phyloP scores from a whole-genome alignment of 2,113 vertebrate species.

The Lampris incognitus region DNA sequence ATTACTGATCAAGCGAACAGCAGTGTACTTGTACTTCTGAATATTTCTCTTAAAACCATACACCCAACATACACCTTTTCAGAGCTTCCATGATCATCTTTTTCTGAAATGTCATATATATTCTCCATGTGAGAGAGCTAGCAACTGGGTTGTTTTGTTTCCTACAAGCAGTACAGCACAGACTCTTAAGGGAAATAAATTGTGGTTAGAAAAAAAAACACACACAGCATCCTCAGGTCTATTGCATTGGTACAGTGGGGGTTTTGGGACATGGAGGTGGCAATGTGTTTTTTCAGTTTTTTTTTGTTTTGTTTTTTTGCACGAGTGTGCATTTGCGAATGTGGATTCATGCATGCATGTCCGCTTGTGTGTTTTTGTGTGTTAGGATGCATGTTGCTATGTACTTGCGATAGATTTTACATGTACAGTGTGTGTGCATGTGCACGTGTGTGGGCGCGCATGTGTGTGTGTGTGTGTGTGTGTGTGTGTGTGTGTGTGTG shows the following conservation, averaged over 20 bases:
- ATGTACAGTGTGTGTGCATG: neutral
- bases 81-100: too few relatives aligned
- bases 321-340: neutral
- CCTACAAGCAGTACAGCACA: conserved; percentile 60
- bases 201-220: conserved; percentile 39
- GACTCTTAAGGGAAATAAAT: conserved; percentile 72
- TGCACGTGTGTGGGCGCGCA: neutral
- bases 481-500: conserved; percentile 26
- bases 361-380: neutral
- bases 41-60: too few relatives aligned
- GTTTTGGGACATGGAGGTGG: conserved; percentile 43
- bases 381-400: neutral
- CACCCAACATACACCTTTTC: too few relatives aligned
- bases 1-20: too few relatives aligned
- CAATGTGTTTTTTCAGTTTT: neutral
- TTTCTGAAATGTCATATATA: neutral
- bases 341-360: neutral
- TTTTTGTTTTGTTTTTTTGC: neutral
- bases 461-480: conserved; percentile 4
- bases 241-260: conserved; percentile 66
- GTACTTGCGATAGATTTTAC: neutral
- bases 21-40: too few relatives aligned
- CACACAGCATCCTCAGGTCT: conserved; percentile 66
- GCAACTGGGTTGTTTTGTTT: conserved; percentile 50
- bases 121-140: conserved; percentile 30